These are phyloP conservation scores for Hypercompe scribonia DNA, from an alignment of 2,888 invertebrate species.

Conservation along the genomic window DNA sequence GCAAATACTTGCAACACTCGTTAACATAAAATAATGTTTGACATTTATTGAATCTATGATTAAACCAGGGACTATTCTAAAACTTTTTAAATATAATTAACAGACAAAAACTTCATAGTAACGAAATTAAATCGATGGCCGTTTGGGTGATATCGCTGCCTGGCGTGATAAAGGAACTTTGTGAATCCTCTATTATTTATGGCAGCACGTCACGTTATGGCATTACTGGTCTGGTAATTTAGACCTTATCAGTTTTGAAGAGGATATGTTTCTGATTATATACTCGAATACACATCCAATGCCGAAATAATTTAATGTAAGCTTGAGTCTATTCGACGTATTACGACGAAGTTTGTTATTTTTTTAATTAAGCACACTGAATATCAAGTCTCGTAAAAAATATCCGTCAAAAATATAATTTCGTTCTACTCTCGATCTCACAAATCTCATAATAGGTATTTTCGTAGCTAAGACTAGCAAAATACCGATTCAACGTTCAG, in stretches of 20 bases:
- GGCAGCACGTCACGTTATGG: slow-evolving; percentile 11
- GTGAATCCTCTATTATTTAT: slow-evolving; percentile 14
- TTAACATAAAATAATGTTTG: neutral
- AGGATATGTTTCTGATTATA: neutral
- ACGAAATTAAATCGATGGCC: slow-evolving; percentile 25
- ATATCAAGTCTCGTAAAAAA: too few relatives aligned
- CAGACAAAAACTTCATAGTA: slow-evolving; percentile 10
- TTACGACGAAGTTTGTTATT: neutral
- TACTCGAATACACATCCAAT: too few relatives aligned
- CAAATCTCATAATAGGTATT: too few relatives aligned
- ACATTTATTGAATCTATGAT: neutral
- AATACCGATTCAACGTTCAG: too few relatives aligned
- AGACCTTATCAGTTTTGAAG: neutral
- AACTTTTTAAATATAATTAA: neutral
- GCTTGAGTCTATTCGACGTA: too few relatives aligned
- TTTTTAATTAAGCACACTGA: too few relatives aligned
- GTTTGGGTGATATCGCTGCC: slow-evolving; percentile 22
- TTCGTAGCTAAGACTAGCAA: too few relatives aligned
- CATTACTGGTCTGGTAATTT: slow-evolving; percentile 4
- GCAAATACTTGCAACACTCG: neutral
- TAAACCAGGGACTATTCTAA: neutral
- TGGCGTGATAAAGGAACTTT: slow-evolving; percentile 19
- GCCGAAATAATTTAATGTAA: too few relatives aligned
- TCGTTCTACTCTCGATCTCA: too few relatives aligned
- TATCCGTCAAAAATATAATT: too few relatives aligned